Evolutionary conservation across 2,797 vertebrate species (phyloP).

Genomic region (Xenentodon cancila): DNA sequence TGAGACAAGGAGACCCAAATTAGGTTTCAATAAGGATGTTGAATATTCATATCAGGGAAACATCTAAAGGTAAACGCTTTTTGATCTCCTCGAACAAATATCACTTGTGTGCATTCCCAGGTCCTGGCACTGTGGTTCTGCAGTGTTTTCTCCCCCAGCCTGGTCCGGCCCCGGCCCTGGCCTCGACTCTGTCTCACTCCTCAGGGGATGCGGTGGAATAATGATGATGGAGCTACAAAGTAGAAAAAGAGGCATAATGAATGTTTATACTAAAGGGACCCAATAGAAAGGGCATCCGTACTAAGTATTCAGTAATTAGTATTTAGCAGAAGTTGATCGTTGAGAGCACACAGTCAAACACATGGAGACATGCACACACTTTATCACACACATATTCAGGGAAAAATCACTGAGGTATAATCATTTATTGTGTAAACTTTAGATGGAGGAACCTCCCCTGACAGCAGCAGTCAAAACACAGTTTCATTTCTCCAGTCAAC

Average conservation of each 20-base stretch:
- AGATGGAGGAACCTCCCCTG: conserved; percentile 68
- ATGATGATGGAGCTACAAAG: conserved; percentile 84
- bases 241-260: conserved; percentile 83
- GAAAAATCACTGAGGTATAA: conserved; percentile 66
- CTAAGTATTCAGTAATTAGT: conserved; percentile 87
- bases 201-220: conserved; percentile 80
- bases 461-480: conserved; percentile 77
- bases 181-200: conserved; percentile 70
- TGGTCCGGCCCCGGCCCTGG: conserved; percentile 71
- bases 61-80: conserved; percentile 94
- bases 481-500: conserved; percentile 74
- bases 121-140: conserved; percentile 81
- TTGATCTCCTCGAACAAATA: conserved; percentile 88
- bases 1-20: conserved; percentile 97
- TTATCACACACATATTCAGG: conserved; percentile 43
- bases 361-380: conserved; percentile 23
- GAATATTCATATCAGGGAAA: conserved; percentile 97
- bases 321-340: conserved; percentile 83
- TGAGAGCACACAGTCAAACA: conserved; percentile 63
- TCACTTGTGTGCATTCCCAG: conserved; percentile 87
- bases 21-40: conserved; percentile 98
- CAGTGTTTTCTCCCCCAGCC: conserved; percentile 72
- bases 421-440: conserved; percentile 74
- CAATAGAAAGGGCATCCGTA: conserved; percentile 86
- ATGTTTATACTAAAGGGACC: conserved; percentile 88